phyloP scores from a whole-genome alignment of 2,888 invertebrate species.

The Noctua comes region DNA sequence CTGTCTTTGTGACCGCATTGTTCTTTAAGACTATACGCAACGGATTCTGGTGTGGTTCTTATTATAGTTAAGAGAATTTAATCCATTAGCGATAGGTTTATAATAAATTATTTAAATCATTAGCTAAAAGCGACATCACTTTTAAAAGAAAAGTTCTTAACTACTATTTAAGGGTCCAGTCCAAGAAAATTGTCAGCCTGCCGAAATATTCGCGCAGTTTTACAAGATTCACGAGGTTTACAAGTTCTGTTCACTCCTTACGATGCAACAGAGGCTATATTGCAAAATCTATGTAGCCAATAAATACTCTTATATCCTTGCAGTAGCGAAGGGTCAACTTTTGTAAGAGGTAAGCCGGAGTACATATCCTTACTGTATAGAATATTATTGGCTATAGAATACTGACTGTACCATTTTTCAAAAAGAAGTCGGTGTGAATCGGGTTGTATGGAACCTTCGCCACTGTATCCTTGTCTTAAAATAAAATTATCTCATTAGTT shows the following conservation, averaged over 20 bases:
- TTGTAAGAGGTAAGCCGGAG: too few relatives aligned
- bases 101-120: background rate
- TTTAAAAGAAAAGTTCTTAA: background rate
- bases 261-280: background rate
- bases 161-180: background rate
- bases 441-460: too few relatives aligned
- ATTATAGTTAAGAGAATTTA: background rate
- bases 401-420: too few relatives aligned
- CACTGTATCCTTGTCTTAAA: too few relatives aligned
- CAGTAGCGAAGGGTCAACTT: too few relatives aligned
- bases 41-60: background rate
- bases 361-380: too few relatives aligned
- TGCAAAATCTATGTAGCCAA: background rate
- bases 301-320: too few relatives aligned
- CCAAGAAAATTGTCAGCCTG: background rate
- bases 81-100: background rate
- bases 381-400: too few relatives aligned
- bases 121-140: background rate
- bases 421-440: too few relatives aligned
- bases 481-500: too few relatives aligned
- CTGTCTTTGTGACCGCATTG: background rate
- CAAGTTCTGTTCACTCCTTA: background rate
- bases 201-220: too few relatives aligned
- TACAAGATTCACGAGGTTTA: too few relatives aligned
- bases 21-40: background rate